Evolutionary conservation across 2,797 vertebrate genomes (phyloP).

Genomic region (Mormyrops boulengeri): DNA sequence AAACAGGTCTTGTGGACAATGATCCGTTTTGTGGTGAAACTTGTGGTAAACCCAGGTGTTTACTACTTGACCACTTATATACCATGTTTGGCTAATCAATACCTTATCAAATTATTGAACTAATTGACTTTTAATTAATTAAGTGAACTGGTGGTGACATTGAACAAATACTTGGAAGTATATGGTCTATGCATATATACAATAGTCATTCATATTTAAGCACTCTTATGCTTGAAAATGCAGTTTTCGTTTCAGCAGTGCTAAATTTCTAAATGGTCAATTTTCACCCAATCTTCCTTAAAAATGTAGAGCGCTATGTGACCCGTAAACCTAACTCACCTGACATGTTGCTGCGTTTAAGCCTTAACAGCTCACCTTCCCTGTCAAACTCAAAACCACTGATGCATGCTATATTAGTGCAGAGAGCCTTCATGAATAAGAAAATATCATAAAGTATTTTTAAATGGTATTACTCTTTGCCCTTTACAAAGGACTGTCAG

Average conservation of each 20-base stretch:
- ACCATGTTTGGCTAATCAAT: neutral
- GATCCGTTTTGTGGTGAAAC: neutral
- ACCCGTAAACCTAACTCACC: neutral
- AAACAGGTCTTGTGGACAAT: neutral
- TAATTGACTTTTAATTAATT: neutral
- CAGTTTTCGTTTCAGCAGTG: neutral
- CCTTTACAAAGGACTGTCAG: neutral
- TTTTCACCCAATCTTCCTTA: neutral
- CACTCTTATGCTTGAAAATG: neutral
- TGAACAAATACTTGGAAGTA: neutral
- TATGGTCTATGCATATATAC: neutral
- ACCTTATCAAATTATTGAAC: neutral
- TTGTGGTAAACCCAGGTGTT: neutral
- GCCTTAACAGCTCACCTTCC: neutral
- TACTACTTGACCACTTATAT: neutral
- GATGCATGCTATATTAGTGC: neutral
- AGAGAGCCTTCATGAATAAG: neutral
- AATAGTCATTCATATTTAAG: neutral
- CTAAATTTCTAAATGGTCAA: neutral
- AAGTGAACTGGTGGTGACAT: neutral
- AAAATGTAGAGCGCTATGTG: neutral
- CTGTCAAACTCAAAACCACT: neutral
- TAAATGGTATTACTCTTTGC: neutral
- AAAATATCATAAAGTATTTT: conserved; percentile 4
- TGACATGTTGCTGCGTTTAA: neutral